Evolutionary conservation across 2,797 vertebrate genomes (phyloP), one percentile per base, ranked within the genome.

Genomic region (Acipenser ruthenus): DNA sequence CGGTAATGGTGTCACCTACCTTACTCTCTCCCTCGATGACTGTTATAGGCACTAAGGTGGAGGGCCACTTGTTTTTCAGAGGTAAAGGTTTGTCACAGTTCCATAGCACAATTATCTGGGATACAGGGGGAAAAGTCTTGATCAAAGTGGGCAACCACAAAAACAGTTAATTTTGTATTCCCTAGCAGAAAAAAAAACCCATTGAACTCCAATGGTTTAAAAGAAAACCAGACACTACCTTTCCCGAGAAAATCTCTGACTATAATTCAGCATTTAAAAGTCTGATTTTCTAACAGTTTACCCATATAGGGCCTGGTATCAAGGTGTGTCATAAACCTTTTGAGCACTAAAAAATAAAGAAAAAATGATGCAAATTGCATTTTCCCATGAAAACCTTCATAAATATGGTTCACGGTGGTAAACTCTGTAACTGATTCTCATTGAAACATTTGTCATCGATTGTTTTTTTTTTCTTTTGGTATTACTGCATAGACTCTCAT

Each of bases 11-110:
- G 23, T 37, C 23, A 37, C 60, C 64, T 82, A 90, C 89, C 89
- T 89, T 89, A 72, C 73, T 84, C 70, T 88, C 84, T 81, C 86
- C 87, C 81, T 89, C 81, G 18, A 88, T 77, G 81, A 90, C 77
- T 66, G 82, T 82, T 78, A 91, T 83, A 84, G 88, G 88, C 82
- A 88, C 87, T 66, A 80, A 81, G 81, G 88, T 89, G 79, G 88
- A 84, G 73, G 90, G 90, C 90, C 90, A 91, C 80, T 88, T 90
- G 82, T 75, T 88, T 77, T 80, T 78, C 10, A 81, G 79, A 69
- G 89, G 88, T 78, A 89, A 87, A 79, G 88, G 84, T 75, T 86
- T 90, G 73, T 90, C 87, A 70, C 82, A 89, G 78, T 86, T 90
- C 89, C 90, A 91, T 73, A 91, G 77, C 78, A 91, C 82, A 75